Evolutionary conservation across 2,797 vertebrate species (phyloP).

Genomic region (Amazona finschi): DNA sequence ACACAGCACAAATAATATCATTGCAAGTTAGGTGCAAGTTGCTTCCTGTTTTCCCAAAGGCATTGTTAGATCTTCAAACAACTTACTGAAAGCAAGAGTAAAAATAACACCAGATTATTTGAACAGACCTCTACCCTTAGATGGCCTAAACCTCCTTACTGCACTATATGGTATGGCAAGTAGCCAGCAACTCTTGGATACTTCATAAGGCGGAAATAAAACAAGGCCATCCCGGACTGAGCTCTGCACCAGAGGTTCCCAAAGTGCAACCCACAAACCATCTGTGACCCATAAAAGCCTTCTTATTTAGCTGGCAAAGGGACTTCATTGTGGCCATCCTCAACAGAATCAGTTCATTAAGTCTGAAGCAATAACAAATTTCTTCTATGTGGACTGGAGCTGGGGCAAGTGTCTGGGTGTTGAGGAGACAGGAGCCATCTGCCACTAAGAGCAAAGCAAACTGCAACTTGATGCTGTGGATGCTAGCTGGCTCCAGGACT

Average conservation of each 20-base stretch:
- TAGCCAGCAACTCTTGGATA: not conserved
- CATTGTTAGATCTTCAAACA: not conserved
- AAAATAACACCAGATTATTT: not conserved
- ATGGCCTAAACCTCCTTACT: not conserved
- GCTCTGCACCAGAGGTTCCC: not conserved
- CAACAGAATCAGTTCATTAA: conserved; percentile 13
- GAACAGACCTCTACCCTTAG: not conserved
- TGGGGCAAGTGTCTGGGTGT: not conserved
- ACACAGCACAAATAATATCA: not conserved
- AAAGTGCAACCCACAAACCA: not conserved
- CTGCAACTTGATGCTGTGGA: not conserved
- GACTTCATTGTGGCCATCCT: not conserved
- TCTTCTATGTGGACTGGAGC: not conserved
- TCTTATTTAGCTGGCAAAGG: not conserved
- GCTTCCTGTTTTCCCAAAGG: not conserved
- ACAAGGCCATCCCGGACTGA: not conserved
- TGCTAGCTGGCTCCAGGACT: not conserved
- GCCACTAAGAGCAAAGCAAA: not conserved
- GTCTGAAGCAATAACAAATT: conserved; percentile 11
- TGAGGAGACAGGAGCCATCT: not conserved
- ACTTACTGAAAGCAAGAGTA: not conserved
- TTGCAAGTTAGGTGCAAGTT: not conserved
- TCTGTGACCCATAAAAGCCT: not conserved
- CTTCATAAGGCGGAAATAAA: not conserved
- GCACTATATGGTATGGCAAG: not conserved